Base-by-base conservation (phyloP, 2,888 invertebrate species). In the Octodonta nipae region DNA sequence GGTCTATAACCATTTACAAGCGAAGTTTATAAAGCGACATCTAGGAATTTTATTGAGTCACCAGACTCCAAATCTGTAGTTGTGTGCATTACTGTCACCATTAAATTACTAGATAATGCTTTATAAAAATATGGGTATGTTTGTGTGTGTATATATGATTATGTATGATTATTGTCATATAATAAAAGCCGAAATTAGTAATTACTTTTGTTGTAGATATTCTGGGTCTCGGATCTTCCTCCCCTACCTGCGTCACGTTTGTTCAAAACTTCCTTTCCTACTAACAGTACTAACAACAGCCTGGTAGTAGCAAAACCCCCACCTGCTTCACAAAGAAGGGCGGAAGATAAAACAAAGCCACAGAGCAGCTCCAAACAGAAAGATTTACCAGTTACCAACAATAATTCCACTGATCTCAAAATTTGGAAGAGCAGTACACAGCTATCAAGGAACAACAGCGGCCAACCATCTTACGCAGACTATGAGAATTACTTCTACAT, bases 401-500 rank as follows among this genome's bases (percentile, higher is more conserved):
- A 44, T n/a, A 32, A 40, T n/a, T 33, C 41, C 10, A 37, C 37
- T 50, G 55, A 36, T 49, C 52, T 44, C 33, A 57, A 42, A 42
- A 46, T 52, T 28, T 54, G 51, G 32, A 49, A 47, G 11, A 51
- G 48, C 34, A 49, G 42, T 33, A 43, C 45, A 22, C 49, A 44
- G 15, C 43, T 54, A 10, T 31, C 50, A 11, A 49, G 47, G 37
- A 49, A 47, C 28, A 49, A 46, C 28, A 46, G 45, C 32, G 54
- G 47, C 28, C 57, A 46, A 31, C 61, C 22, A 2, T 61, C 67
- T 4, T 74, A 72, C 45, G 68, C 72, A 26, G 71, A 74, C 44
- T 75, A 75, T 49, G 74, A 75, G 51, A 75, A 75, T 57, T 75
- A 73, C 54, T 70, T 75, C 50, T 75, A 74, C 52, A 75, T 75